Evolutionary conservation across 1,140 invertebrate species (phyloP), one percentile per base, ranked within the genome.

Genomic region (Oryctes rhinoceros): DNA sequence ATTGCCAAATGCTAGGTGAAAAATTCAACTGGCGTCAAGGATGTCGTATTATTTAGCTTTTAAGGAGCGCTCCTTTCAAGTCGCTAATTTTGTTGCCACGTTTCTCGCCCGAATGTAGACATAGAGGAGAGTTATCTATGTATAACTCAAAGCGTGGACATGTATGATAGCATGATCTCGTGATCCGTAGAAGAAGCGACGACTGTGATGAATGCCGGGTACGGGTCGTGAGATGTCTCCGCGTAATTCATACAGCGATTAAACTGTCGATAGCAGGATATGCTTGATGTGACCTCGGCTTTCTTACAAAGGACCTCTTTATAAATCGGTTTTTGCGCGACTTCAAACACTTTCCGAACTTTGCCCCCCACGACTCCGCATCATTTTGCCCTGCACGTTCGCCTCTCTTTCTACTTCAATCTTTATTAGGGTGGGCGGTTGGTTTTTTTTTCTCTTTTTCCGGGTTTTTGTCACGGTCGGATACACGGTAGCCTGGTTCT

Each of bases 231-330:
- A 80, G 80, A 80, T 80, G 80, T 80, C 80, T 77, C 62, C 47
- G 37, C 35, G 80, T 80, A 80, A 80, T 80, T 80, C 80, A 80
- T 77, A 80, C 77, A 77, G 80, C 80, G 76, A 80, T 80, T 80
- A 80, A 80, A 76, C 80, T 80, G 80, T 80, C 80, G 80, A 80
- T 80, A 80, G 67, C 80, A 80, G 74, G 74, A 76, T 48, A 48
- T 76, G 74, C 74, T 76, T 76, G 74, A 76, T 48, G 74, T 76
- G 74, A 76, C 74, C 74, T 76, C 74, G 35, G 37, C 74, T 76
- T 30, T 35, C 74, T 76, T 76, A 76, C 35, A 76, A 76, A 76
- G 74, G 13, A 76, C 74, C 74, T 44, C 44, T 76, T 76, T 76
- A 76, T 76, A 76, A 48, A 76, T 76, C 74, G 74, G 74, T 39